A percentile compares a stretch with the other conserved stretches of the same genome.
phyloP scores from a whole-genome alignment of 2,113 vertebrate species.

The Carettochelys insculpta region DNA sequence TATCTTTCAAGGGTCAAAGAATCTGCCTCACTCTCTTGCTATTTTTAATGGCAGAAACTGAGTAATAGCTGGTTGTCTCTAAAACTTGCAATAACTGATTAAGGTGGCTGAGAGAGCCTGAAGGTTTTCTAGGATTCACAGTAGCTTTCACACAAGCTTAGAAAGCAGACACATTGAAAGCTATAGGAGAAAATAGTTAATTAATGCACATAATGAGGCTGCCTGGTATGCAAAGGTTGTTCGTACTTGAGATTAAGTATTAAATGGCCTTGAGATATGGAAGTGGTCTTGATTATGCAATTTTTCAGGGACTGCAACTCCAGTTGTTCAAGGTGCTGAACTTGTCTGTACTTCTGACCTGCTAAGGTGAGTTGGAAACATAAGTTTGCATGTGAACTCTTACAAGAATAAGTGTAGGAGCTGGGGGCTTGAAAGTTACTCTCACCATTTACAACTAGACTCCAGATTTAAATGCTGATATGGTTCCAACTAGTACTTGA shows the following conservation, averaged over 20 bases:
- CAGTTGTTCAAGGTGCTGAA: neutral
- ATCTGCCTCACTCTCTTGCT: neutral
- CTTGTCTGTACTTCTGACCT: too few species aligned
- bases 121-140: neutral
- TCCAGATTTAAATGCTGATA: neutral
- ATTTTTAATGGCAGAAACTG: neutral
- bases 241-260: neutral
- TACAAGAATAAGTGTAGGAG: neutral
- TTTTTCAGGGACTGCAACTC: neutral
- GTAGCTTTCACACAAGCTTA: neutral
- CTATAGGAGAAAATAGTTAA: neutral
- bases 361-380: neutral
- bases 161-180: neutral
- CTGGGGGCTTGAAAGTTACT: neutral
- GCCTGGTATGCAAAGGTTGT: neutral
- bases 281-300: neutral
- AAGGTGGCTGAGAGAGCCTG: neutral
- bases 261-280: neutral
- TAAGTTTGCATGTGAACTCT: neutral
- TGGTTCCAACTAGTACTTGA: neutral
- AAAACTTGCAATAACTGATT: neutral
- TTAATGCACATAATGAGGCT: neutral
- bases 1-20: neutral
- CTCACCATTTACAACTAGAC: neutral
- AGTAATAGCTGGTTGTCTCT: neutral